These are phyloP conservation scores for Solea solea DNA, from an alignment of 2,113 vertebrate genomes.

Conservation along the genomic window DNA sequence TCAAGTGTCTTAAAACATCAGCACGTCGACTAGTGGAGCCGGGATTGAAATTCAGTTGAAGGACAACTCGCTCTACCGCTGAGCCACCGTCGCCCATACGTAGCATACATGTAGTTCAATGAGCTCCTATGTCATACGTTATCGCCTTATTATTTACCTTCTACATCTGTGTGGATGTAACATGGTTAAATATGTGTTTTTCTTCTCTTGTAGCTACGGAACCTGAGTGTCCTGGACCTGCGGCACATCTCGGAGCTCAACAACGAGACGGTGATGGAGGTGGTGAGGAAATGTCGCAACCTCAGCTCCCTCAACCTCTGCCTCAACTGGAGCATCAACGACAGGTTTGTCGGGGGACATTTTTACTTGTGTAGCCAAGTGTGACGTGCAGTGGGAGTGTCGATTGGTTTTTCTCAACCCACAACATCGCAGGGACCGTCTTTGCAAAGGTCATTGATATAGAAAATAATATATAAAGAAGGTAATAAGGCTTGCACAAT, in stretches of 20 bases:
- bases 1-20: no score
- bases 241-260: conserved; percentile 98
- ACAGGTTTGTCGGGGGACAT: conserved; percentile 84
- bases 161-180: conserved; percentile 11
- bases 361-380: background rate
- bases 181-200: background rate
- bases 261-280: conserved; percentile 98
- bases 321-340: conserved; percentile 99
- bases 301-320: conserved; percentile 98
- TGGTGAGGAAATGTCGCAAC: conserved; percentile 95
- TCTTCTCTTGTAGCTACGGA: conserved; percentile 84
- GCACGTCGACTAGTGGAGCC: no score
- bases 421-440: background rate
- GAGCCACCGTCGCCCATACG: no score
- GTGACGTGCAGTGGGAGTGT: background rate
- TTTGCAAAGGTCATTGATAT: background rate
- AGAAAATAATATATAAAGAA: background rate
- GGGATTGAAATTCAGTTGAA: no score
- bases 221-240: conserved; percentile 93
- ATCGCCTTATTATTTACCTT: no score
- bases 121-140: no score
- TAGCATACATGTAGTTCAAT: no score
- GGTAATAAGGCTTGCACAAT: background rate
- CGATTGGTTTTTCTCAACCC: background rate
- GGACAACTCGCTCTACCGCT: no score